Evolutionary conservation across 2,797 vertebrate species (phyloP), one percentile per base, ranked within the genome.

Genomic region (Enteromius fasciolatus): DNA sequence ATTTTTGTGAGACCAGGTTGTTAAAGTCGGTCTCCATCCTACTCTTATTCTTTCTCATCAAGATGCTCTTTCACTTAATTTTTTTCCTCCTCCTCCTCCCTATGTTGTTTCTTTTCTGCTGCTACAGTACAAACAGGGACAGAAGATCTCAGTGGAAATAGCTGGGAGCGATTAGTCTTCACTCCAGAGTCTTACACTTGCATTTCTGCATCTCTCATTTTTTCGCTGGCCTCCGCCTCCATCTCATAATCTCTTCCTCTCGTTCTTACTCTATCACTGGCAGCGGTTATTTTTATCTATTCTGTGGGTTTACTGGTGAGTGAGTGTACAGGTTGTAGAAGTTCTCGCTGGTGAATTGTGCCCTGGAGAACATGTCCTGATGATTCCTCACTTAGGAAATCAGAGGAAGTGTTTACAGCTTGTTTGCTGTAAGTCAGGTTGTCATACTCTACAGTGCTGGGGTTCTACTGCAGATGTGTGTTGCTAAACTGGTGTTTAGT

Each of bases 141-240:
- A 52, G 18, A 66, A 61, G 68, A 73, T 48, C 57, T 73, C 54
- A 0, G 14, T 48, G 67, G 72, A 46, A 57, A 66, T 59, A 59
- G 81, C 73, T 69, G 18, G 5, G 5, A 48, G 81, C 25, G 72
- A 83, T 69, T 69, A 69, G 11, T 83, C 52, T 69, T 46, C 64
- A 61, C 52, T 77, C 59, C 61, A 41, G 61, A 75, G 70, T 82
- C 72, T 75, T 76, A 67, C 61, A 23, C 72, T 75, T 67, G 33
- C 70, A 67, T 82, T 82, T 81, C 68, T 73, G 54, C 68, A 63
- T 73, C 80, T 52, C 70, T 74, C 79, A 63, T 15, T 66, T 36
- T 41, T 74, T 74, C 36, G 18, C 64, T 76, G 81, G 81, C 81
- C 81, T 83, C 81, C 39, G 81, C 81, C 73, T 77, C 81, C 81